Base-by-base conservation (phyloP, 2,888 invertebrate species). In the Brachyopa scutellaris region DNA sequence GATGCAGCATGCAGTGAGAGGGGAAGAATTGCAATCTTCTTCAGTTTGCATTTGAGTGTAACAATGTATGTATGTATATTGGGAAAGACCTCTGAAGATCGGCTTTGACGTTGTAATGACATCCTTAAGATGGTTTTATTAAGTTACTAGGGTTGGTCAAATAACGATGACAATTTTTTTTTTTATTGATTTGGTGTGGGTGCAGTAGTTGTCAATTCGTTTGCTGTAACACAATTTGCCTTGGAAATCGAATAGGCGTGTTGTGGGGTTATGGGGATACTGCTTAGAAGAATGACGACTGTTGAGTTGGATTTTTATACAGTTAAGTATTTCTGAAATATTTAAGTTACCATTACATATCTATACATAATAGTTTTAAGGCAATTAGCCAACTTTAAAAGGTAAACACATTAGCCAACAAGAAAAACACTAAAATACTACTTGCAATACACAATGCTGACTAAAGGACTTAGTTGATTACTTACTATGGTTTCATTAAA, bases 401-500 rank as follows among this genome's bases (percentile, higher is more conserved):
- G n/a, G n/a, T n/a, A n/a, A n/a, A n/a, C n/a, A n/a, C n/a, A n/a
- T n/a, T n/a, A n/a, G n/a, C n/a, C n/a, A n/a, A n/a, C n/a, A n/a
- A n/a, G n/a, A n/a, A n/a, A n/a, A n/a, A n/a, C n/a, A n/a, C n/a
- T n/a, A n/a, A n/a, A n/a, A n/a, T n/a, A n/a, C n/a, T n/a, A n/a
- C 45, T n/a, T 9, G 11, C 17, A n/a, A 33, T 23, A 8, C 33
- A 31, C 26, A 29, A 4, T 23, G 21, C 8, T 21, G 8, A 38
- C 31, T 8, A 29, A 55, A 45, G 15, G 23, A 42, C 47, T 64
- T 23, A 7, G 21, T 26, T 29, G 73, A 64, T 64, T 45, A 42
- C 62, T 72, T 51, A 55, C 64, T 42, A 45, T 53, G 5, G 11
- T 42, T 40, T 59, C 74, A 74, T 74, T 67, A 51, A 59, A 74